A percentile compares a stretch with the other conserved stretches of the same genome.
Evolutionary conservation across 2,113 vertebrate species (phyloP).

Genomic region (Hyla sarda): DNA sequence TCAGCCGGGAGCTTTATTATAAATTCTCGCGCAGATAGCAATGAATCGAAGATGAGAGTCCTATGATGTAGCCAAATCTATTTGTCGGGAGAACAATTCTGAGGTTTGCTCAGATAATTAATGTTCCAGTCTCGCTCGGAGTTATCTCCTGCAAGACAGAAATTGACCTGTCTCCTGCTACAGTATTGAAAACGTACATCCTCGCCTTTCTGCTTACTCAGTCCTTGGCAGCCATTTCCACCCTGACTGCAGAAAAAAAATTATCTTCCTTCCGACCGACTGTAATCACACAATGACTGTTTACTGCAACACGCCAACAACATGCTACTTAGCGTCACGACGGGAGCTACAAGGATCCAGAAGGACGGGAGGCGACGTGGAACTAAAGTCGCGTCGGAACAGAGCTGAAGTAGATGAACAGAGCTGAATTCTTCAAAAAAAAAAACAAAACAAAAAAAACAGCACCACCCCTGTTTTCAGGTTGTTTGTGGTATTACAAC

Average conservation of each 20-base stretch:
- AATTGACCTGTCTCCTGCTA: slow-evolving; percentile 50
- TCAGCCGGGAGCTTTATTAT: slow-evolving; percentile 4
- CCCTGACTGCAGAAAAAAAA: slow-evolving; percentile 39
- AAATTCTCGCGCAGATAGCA: background rate
- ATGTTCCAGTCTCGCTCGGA: slow-evolving; percentile 45
- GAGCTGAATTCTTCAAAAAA: too few species aligned
- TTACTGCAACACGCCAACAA: slow-evolving; percentile 23
- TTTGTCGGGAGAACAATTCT: slow-evolving; percentile 47
- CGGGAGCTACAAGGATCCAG: background rate
- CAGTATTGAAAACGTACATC: slow-evolving; percentile 40
- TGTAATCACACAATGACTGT: slow-evolving; percentile 37
- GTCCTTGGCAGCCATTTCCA: slow-evolving; percentile 23
- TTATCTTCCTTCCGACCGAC: background rate
- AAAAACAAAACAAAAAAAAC: too few species aligned
- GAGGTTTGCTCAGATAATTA: slow-evolving; percentile 51
- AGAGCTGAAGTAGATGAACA: background rate
- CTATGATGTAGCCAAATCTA: slow-evolving; percentile 43
- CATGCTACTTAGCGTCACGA: background rate
- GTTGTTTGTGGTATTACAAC: too few species aligned
- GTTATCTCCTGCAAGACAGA: slow-evolving; percentile 52
- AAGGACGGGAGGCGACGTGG: background rate
- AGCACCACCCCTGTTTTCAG: too few species aligned
- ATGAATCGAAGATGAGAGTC: slow-evolving; percentile 24
- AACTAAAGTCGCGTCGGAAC: background rate
- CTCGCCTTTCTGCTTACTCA: slow-evolving; percentile 49